Percentiles rank a stretch among this genome's conserved stretches.
These are phyloP conservation scores for Coregonus clupeaformis DNA, from an alignment of 2,113 vertebrate genomes.

Conservation along the genomic window DNA sequence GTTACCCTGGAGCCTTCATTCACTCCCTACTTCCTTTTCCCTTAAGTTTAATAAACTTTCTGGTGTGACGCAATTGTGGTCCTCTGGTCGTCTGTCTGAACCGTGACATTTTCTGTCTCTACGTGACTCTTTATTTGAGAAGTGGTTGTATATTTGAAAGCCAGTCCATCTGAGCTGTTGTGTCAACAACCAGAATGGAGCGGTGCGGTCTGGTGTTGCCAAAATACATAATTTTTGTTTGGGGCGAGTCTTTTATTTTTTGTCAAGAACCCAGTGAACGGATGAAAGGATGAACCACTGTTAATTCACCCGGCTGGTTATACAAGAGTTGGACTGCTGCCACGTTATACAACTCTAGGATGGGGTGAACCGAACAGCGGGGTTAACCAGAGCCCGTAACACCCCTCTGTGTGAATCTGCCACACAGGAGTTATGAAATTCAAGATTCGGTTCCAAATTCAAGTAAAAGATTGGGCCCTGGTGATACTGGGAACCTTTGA, in stretches of 20 bases:
- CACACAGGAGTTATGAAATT: background rate
- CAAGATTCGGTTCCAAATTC: too few relatives aligned
- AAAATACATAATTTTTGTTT: constrained; percentile 56
- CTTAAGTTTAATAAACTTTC: too few relatives aligned
- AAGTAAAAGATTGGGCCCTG: background rate
- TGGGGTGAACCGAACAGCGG: constrained; percentile 53
- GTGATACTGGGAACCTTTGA: background rate
- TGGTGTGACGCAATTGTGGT: too few relatives aligned
- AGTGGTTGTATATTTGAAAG: constrained; percentile 58
- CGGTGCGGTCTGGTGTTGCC: constrained; percentile 42
- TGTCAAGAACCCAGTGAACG: constrained; percentile 31
- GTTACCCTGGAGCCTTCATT: too few relatives aligned
- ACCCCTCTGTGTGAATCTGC: constrained; percentile 21
- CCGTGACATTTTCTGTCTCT: background rate
- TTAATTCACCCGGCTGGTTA: constrained; percentile 53
- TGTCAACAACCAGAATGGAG: constrained; percentile 59
- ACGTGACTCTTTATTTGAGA: constrained; percentile 57
- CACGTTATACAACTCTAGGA: constrained; percentile 63
- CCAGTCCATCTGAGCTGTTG: constrained; percentile 56
- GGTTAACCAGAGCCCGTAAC: constrained; percentile 36
- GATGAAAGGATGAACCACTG: constrained; percentile 44
- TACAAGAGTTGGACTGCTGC: constrained; percentile 63
- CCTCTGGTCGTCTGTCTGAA: too few relatives aligned
- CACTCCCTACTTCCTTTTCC: too few relatives aligned
- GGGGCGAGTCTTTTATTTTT: constrained; percentile 38